Evolutionary conservation across 2,797 vertebrate species (phyloP), one percentile per base, ranked within the genome.

Genomic region (Smutsia temminckii): DNA sequence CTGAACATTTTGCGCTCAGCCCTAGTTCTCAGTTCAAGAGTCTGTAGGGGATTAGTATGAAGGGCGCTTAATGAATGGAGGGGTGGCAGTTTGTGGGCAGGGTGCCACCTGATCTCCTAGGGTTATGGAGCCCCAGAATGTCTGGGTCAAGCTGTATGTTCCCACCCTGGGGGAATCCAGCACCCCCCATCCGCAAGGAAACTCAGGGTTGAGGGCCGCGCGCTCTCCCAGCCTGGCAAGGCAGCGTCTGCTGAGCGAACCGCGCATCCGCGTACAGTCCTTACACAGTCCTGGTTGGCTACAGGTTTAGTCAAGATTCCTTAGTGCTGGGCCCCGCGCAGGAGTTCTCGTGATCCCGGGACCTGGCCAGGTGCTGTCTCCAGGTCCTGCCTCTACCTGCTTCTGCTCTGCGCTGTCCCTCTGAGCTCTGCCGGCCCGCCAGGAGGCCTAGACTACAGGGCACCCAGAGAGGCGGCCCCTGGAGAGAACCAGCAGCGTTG

Each of bases 171-270:
- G 1, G 1, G 55, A 14, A 1, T 14, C 66, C 32, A 16, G 51
- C 55, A 32, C 21, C 6, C 3, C 10, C 4, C 32, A 16, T 2
- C 0, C 13, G 37, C 0, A 7, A 55, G n/a, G 23, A 8, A 49
- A 90, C 10, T 27, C 17, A 18, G 40, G 18, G 27, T 20, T 8
- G 66, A 71, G 46, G 27, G 23, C 46, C 16, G 2, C 11, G 2
- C 14, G n/a, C 2, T 8, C 64, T 81, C 6, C 21, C 3, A 4
- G 23, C 14, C 16, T 1, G 25, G 18, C 46, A 10, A 34, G 5
- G 2, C 5, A 2, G 29, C 0, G 14, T 40, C 51, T 85, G n/a
- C 10, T 69, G 27, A 37, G 83, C 1, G 11, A 64, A 80, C 18
- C 4, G 34, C 17, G 11, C n/a, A 86, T 51, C 7, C 14, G 12